A percentile compares a stretch with the other conserved stretches of the same genome.
These are phyloP conservation scores for Chrysolina haemoptera DNA, from an alignment of 2,888 invertebrate species.

Conservation along the genomic window DNA sequence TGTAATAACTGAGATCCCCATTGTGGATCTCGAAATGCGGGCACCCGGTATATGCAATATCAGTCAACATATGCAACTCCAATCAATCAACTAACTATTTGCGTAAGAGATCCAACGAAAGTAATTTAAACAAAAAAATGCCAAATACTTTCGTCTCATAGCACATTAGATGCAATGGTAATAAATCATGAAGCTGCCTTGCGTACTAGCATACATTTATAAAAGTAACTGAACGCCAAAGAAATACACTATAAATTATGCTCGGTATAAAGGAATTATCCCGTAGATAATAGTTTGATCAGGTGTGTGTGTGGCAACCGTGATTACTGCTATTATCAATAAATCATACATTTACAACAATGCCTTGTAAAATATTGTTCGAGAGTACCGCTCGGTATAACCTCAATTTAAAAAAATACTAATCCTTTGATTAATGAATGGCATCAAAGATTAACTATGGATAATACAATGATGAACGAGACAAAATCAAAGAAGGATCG, in stretches of 20 bases:
- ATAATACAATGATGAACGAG: conserved; percentile 42
- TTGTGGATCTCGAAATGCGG: too few relatives aligned
- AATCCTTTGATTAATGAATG: conserved; percentile 50
- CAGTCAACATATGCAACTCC: conserved; percentile 43
- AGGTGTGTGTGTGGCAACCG: conserved; percentile 46
- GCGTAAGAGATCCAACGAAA: conserved; percentile 44
- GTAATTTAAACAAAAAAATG: conserved; percentile 49
- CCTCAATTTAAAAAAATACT: conserved; percentile 44
- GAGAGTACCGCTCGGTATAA: conserved; percentile 37
- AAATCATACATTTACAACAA: conserved; percentile 47
- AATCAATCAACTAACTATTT: conserved; percentile 43
- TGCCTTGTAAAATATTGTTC: conserved; percentile 48
- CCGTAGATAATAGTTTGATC: conserved; percentile 49
- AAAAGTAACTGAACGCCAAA: conserved; percentile 45
- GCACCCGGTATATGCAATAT: too few relatives aligned
- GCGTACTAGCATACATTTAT: conserved; percentile 41
- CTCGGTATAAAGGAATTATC: conserved; percentile 49
- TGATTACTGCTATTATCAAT: conserved; percentile 47
- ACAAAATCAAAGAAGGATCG: conserved; percentile 33
- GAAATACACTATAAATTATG: conserved; percentile 49
- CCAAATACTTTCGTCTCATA: conserved; percentile 45
- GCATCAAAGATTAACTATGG: conserved; percentile 29
- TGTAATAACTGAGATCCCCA: too few relatives aligned
- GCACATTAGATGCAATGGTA: conserved; percentile 43
- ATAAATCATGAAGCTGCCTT: conserved; percentile 46